These are phyloP conservation scores for Tetranychus truncatus DNA, from an alignment of 2,888 invertebrate genomes.

Conservation along the genomic window DNA sequence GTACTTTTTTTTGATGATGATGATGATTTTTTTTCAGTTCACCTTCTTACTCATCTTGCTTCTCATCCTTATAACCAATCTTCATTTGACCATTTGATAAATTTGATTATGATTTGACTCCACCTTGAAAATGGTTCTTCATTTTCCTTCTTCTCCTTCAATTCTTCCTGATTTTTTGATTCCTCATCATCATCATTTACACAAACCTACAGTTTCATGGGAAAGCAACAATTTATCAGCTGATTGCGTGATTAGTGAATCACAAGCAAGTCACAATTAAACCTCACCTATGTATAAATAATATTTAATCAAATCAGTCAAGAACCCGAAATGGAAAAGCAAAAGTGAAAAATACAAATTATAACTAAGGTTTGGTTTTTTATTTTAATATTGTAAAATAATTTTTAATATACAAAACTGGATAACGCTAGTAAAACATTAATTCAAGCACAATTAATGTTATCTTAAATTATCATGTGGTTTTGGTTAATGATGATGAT, in stretches of 20 bases:
- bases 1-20: background rate
- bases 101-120: background rate
- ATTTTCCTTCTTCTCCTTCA: background rate
- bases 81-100: background rate
- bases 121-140: background rate
- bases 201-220: background rate
- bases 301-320: background rate
- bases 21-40: background rate
- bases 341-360: background rate
- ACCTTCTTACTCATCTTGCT: background rate
- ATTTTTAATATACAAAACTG: background rate
- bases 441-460: background rate
- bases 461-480: background rate
- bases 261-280: background rate
- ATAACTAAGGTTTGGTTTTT: background rate
- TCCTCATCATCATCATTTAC: background rate
- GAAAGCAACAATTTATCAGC: background rate
- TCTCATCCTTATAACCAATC: background rate
- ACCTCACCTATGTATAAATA: background rate
- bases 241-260: background rate
- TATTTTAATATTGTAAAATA: background rate
- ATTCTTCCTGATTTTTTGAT: background rate
- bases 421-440: background rate
- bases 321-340: background rate
- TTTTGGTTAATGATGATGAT: background rate